phyloP scores from a whole-genome alignment of 1,140 invertebrate species.

The Aphelenchoides fujianensis region DNA sequence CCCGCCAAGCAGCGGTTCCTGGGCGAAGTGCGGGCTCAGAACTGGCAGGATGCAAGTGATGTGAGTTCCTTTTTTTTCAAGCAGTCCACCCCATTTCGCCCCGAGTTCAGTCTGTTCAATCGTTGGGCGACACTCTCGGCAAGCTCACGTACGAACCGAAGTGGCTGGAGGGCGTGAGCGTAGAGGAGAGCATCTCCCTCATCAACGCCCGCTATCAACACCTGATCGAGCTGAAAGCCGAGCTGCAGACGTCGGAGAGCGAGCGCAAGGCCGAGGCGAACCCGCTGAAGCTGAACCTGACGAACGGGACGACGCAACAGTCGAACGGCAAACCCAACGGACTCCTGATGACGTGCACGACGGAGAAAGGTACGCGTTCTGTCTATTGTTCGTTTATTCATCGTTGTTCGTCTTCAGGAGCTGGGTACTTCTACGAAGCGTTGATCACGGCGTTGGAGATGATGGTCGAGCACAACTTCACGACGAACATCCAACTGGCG shows the following conservation, averaged over 20 bases:
- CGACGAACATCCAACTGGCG: conserved; percentile 82
- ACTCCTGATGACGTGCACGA: conserved; percentile 30
- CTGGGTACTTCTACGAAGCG: conserved; percentile 35
- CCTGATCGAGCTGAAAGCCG: conserved; percentile 13
- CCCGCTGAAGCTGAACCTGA: conserved; percentile 16
- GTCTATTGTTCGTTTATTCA: conserved; percentile 1
- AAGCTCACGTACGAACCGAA: conserved; percentile 4
- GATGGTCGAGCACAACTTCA: conserved; percentile 79
- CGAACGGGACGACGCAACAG: neutral
- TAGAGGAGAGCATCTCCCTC: conserved; percentile 11
- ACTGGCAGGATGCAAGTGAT: conserved; percentile 12
- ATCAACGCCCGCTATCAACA: conserved; percentile 22
- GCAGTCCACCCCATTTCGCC: neutral
- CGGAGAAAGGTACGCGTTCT: conserved; percentile 29
- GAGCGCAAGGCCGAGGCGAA: conserved; percentile 12
- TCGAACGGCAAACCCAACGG: neutral
- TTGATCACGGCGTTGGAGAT: conserved; percentile 78
- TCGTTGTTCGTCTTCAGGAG: conserved; percentile 24
- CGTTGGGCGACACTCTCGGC: neutral
- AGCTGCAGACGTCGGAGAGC: conserved; percentile 7
- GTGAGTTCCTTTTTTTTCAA: conserved; percentile 20
- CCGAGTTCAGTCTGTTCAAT: neutral
- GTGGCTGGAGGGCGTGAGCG: neutral
- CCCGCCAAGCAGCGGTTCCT: conserved; percentile 20
- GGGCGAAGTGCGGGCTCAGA: neutral